phyloP scores from a whole-genome alignment of 2,113 vertebrate species.

The Trogon melanurus region DNA sequence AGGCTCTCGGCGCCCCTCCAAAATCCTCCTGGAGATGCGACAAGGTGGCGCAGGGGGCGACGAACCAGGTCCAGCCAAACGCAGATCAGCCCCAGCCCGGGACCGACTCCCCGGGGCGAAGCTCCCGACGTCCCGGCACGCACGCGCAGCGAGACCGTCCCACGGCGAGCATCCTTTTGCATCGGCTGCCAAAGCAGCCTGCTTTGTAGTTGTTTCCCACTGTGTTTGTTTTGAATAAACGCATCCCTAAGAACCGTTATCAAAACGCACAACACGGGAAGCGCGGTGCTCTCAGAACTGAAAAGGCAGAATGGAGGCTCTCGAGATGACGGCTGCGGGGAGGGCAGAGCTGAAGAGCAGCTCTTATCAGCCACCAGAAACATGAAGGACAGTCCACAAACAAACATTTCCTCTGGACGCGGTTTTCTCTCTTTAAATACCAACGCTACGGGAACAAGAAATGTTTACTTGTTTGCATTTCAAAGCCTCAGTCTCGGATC shows the following conservation, averaged over 20 bases:
- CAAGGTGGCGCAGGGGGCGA: background rate
- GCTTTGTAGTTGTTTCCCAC: constrained; percentile 8
- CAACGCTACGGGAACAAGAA: background rate
- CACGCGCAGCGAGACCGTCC: background rate
- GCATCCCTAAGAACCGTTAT: background rate
- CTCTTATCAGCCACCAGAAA: background rate
- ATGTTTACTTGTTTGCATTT: background rate
- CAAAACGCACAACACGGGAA: background rate
- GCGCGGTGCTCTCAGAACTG: background rate
- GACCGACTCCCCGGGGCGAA: background rate
- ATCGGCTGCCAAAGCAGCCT: background rate
- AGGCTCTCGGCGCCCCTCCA: background rate
- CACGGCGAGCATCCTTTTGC: background rate
- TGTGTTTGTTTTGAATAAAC: constrained; percentile 34
- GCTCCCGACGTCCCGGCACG: fast-evolving
- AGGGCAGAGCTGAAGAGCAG: background rate
- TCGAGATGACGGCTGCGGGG: background rate
- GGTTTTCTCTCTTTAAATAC: background rate
- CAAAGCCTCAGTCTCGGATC: fast-evolving
- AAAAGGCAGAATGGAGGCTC: background rate
- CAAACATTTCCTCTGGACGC: background rate
- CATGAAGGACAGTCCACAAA: background rate
- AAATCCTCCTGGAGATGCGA: background rate
- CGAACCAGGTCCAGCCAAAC: background rate
- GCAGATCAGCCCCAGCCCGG: fast-evolving